Conservation (phyloP, 2,113 vertebrate genomes). For the Catagonus wagneri region DNA sequence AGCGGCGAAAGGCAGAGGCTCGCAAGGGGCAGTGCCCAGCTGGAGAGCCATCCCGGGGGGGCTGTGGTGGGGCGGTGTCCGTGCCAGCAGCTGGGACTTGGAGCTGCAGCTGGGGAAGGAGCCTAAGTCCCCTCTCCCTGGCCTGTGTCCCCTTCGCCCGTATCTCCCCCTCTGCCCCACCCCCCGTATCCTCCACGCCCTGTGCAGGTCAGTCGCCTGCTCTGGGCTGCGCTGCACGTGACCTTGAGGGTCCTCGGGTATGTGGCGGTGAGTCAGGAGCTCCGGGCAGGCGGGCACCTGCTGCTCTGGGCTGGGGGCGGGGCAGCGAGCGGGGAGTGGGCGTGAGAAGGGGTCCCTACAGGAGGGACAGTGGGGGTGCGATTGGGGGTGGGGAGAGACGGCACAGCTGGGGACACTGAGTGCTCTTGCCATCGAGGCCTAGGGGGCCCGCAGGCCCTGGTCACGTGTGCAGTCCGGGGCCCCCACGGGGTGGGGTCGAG, state of each 20-base stretch:
- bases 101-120: neutral
- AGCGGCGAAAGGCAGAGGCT: neutral
- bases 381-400: neutral
- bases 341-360: no score
- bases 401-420: neutral
- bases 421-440: rapidly evolving
- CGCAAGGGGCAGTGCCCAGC: rapidly evolving
- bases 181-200: neutral
- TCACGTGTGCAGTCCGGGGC: neutral
- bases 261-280: rapidly evolving
- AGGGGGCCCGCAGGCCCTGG: neutral
- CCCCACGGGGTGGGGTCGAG: rapidly evolving
- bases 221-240: neutral
- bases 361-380: neutral
- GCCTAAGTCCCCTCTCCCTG: rapidly evolving
- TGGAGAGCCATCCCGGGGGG: neutral
- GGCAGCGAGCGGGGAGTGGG: rapidly evolving
- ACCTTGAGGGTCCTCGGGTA: neutral
- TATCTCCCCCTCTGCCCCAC: neutral
- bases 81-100: rapidly evolving
- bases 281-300: rapidly evolving
- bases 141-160: neutral
- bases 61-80: rapidly evolving
- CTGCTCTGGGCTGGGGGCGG: neutral
- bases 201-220: neutral